Evolutionary conservation across 2,888 invertebrate species (phyloP), one percentile per base, ranked within the genome.

Genomic region (Plagiodera versicolora): DNA sequence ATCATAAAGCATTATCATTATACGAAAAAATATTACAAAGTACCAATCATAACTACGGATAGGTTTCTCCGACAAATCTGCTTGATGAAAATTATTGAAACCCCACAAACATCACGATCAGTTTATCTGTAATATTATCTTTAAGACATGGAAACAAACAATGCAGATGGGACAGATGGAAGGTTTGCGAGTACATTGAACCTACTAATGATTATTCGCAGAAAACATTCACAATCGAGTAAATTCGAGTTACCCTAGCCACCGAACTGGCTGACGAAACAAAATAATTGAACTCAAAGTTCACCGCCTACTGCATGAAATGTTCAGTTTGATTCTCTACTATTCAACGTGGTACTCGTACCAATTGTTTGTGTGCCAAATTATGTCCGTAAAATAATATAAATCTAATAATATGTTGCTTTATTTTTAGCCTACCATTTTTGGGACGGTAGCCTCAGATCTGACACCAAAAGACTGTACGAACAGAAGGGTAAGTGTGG

Each of bases 361-460:
- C 60, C 39, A 49, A 45, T 47, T 18, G 39, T 48, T 51, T 53
- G 35, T 47, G 63, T 65, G 67, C 67, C 67, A 65, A 66, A 66
- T 57, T 32, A 35, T 58, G 56, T 61, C 60, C 56, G 56, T 61
- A 32, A 32, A 56, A 55, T 44, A 45, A 50, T 60, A 57, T 66
- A 52, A 63, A 56, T 16, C 55, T 64, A 65, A 56, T 59, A 60
- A 60, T 58, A 59, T 59, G 53, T 60, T 56, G 65, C 65, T 79
- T 77, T 75, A 75, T 77, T 76, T 85, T 81, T 72, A 86, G 86
- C 86, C 86, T 48, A 86, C 86, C 60, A 86, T 86, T 70, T 86
- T 86, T 73, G 86, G 86, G 59, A 86, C 86, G 17, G 85, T 86
- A 65, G 85, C 86, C 51, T 85, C 85, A 56, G 86, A 85, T 72